Base-by-base conservation (phyloP, 2,113 vertebrate genomes). In the Misgurnus anguillicaudatus region DNA sequence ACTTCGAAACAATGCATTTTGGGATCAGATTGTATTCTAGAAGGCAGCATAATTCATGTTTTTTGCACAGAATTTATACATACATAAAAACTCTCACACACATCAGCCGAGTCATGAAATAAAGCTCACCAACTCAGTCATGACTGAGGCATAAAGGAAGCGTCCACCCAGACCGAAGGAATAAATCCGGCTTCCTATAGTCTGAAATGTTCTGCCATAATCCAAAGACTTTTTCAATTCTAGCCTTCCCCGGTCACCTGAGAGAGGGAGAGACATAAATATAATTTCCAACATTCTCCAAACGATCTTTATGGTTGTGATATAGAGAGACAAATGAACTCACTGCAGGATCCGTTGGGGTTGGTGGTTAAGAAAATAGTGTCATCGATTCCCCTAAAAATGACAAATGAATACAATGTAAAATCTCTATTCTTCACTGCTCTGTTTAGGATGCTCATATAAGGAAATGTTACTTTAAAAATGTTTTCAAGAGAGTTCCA, bases 81-180 rank as follows among this genome's bases (percentile, higher is more conserved):
- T n/a, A 3, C 24, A 31, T 31, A 31, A 31, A 31, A 31, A 31
- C 16, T 16, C 51, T 53, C 51, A 53, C 14, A 53, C 14, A 13
- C 16, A n/a, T 53, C 3, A 1, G 2, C 10, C 42, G 10, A 45
- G 5, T 66, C 4, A 60, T 57, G 6, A 21, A 48, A 41, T 1
- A 36, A 39, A 31, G 79, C 90, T 65, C 61, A 98, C 96, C 93
- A 92, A 94, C 78, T 94, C 93, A 0, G 94, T 94, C 95, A 97
- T 95, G 17, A 98, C 91, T n/a, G 97, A 98, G 16, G 96, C 96
- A 60, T 96, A 96, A 58, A 98, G 90, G 67, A 97, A 98, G 36
- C 93, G 92, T 10, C 95, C 96, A 4, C 95, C 96, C 72, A 96
- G 87, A 3, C 96, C 96, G 42, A 97, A 98, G 1, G 97, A 98